Percentiles rank a stretch among this genome's conserved stretches.
phyloP scores from a whole-genome alignment of 2,113 vertebrate species.

The Gallinago undulata region DNA sequence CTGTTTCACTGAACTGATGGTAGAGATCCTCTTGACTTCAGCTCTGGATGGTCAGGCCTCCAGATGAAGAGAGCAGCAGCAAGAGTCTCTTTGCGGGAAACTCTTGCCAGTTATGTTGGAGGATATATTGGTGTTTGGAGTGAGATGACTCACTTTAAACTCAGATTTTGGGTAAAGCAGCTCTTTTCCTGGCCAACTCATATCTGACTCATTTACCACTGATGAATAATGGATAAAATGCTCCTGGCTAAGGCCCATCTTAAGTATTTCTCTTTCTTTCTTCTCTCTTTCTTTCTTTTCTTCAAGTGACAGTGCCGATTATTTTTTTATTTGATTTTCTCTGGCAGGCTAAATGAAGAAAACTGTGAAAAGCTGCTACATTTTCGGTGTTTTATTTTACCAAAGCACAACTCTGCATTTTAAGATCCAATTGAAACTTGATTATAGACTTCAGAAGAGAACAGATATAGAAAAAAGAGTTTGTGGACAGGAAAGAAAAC shows the following conservation, averaged over 20 bases:
- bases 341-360: slow-evolving; percentile 37
- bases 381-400: slow-evolving; percentile 29
- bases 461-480: slow-evolving; percentile 14
- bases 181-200: slow-evolving; percentile 79
- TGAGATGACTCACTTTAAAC: slow-evolving; percentile 79
- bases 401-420: slow-evolving; percentile 39
- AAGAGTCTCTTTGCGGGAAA: slow-evolving; percentile 66
- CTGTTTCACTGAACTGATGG: background rate
- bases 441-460: slow-evolving; percentile 49
- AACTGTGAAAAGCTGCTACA: background rate
- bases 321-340: slow-evolving; percentile 63
- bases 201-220: slow-evolving; percentile 84
- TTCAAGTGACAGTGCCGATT: slow-evolving; percentile 61
- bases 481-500: slow-evolving; percentile 29
- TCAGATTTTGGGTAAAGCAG: slow-evolving; percentile 78
- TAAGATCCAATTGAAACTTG: slow-evolving; percentile 12
- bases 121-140: slow-evolving; percentile 78
- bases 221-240: slow-evolving; percentile 78
- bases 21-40: background rate
- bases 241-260: slow-evolving; percentile 73
- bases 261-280: slow-evolving; percentile 74
- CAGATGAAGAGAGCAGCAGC: slow-evolving; percentile 66
- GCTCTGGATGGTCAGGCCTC: background rate
- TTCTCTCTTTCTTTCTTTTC: slow-evolving; percentile 59
- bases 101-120: slow-evolving; percentile 77